Percentiles rank a stretch among this genome's conserved stretches.
Evolutionary conservation across 1,140 invertebrate species (phyloP).

Genomic region (Helicoverpa zea): DNA sequence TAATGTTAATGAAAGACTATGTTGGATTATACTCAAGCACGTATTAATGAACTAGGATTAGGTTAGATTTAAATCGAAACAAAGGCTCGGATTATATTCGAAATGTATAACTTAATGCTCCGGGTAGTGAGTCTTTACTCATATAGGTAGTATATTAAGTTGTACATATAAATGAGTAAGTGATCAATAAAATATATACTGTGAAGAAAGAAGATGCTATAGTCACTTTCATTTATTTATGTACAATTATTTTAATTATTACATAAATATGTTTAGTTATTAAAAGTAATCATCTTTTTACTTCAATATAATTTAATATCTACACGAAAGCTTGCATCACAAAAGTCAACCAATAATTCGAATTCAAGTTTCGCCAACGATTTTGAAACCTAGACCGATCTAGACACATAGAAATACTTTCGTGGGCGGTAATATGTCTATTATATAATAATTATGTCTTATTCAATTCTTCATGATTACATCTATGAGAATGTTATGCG

Average conservation of each 20-base stretch:
- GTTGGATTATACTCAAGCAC: conserved; percentile 2
- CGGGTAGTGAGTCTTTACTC: too few species aligned
- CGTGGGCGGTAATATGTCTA: background rate
- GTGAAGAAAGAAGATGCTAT: too few species aligned
- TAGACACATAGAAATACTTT: conserved; percentile 2
- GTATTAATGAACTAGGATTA: background rate
- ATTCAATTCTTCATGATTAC: background rate
- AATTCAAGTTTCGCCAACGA: background rate
- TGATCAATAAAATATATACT: too few species aligned
- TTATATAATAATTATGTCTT: conserved; percentile 36
- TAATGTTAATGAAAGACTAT: conserved; percentile 8
- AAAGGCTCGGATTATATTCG: too few species aligned
- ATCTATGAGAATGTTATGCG: background rate
- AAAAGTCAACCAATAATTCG: background rate
- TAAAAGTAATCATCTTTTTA: too few species aligned
- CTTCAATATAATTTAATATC: background rate
- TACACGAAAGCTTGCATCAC: background rate
- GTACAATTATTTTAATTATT: too few species aligned
- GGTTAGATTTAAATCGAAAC: too few species aligned
- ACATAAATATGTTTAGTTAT: too few species aligned
- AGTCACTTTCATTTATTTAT: too few species aligned
- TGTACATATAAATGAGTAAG: too few species aligned
- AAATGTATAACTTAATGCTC: too few species aligned
- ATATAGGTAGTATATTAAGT: too few species aligned
- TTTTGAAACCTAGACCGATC: conserved; percentile 1